Evolutionary conservation across 1,140 invertebrate species (phyloP).

Genomic region (Zophobas morio): DNA sequence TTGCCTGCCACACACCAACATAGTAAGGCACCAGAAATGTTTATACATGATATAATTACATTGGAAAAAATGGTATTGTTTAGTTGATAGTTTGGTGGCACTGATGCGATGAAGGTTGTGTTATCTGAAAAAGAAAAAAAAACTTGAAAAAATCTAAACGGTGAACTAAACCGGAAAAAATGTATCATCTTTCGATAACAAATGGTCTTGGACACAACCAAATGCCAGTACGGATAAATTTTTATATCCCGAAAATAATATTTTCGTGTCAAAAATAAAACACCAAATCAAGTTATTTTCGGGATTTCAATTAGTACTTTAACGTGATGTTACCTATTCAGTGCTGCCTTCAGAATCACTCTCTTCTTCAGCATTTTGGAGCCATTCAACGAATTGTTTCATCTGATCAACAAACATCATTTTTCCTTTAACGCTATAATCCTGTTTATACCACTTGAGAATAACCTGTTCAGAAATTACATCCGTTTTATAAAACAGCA

Average conservation of each 20-base stretch:
- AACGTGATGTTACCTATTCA: slow-evolving; percentile 60
- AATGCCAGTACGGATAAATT: slow-evolving; percentile 51
- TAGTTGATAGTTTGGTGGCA: slow-evolving; percentile 60
- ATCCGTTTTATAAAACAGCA: slow-evolving; percentile 96
- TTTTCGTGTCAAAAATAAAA: slow-evolving; percentile 6
- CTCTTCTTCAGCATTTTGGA: slow-evolving; percentile 95
- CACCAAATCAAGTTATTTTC: slow-evolving; percentile 15
- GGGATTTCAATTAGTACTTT: not conserved
- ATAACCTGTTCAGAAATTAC: slow-evolving; percentile 94
- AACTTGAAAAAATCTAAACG: slow-evolving; percentile 12
- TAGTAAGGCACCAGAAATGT: slow-evolving; percentile 66
- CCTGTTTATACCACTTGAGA: slow-evolving; percentile 94
- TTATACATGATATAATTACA: slow-evolving; percentile 64
- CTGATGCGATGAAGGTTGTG: slow-evolving; percentile 58
- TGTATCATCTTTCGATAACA: slow-evolving; percentile 51
- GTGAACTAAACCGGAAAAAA: not conserved
- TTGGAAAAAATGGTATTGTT: slow-evolving; percentile 66
- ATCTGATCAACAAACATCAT: slow-evolving; percentile 97
- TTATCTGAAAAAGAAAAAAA: slow-evolving; percentile 54
- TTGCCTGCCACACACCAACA: slow-evolving; percentile 61
- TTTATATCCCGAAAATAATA: slow-evolving; percentile 22
- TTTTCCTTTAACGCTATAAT: slow-evolving; percentile 94
- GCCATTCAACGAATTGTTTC: slow-evolving; percentile 97
- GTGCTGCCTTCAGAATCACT: slow-evolving; percentile 70
- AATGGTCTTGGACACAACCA: slow-evolving; percentile 33